Percentiles rank a stretch among this genome's conserved stretches.
These are phyloP conservation scores for Conus ventricosus DNA, from an alignment of 1,140 invertebrate genomes.

Conservation along the genomic window DNA sequence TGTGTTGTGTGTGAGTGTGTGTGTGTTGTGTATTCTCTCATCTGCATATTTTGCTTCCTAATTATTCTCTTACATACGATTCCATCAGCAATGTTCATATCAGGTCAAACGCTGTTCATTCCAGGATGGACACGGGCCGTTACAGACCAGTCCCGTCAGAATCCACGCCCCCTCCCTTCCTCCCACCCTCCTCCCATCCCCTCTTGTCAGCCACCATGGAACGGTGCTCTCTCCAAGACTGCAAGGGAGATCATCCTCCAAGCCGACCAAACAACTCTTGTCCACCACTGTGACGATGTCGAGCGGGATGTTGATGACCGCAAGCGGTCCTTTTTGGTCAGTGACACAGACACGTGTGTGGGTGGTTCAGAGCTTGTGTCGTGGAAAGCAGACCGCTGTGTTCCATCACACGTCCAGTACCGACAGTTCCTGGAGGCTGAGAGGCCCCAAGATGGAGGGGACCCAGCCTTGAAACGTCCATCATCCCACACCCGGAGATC, in stretches of 20 bases:
- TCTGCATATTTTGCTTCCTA: background rate
- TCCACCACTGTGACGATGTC: background rate
- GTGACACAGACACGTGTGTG: no score
- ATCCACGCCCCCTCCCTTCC: background rate
- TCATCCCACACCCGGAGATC: background rate
- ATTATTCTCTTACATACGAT: background rate
- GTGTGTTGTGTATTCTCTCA: background rate
- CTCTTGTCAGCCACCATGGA: background rate
- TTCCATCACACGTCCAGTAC: background rate
- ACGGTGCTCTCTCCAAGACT: background rate
- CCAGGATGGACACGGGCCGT: background rate
- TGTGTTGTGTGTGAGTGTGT: constrained; percentile 13
- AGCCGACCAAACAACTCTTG: background rate
- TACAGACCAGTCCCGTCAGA: background rate
- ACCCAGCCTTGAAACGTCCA: background rate
- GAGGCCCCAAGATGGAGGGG: constrained; percentile 29
- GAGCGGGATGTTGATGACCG: background rate
- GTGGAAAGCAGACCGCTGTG: background rate
- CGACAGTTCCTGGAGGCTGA: constrained; percentile 32
- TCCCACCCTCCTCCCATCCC: background rate
- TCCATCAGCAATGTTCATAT: background rate
- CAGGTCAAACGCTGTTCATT: background rate
- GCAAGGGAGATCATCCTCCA: background rate
- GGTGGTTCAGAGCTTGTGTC: background rate
- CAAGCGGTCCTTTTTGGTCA: background rate